Percentiles rank a stretch among this genome's conserved stretches.
Evolutionary conservation across 2,113 vertebrate species (phyloP).

Genomic region (Emydocephalus ijimae): DNA sequence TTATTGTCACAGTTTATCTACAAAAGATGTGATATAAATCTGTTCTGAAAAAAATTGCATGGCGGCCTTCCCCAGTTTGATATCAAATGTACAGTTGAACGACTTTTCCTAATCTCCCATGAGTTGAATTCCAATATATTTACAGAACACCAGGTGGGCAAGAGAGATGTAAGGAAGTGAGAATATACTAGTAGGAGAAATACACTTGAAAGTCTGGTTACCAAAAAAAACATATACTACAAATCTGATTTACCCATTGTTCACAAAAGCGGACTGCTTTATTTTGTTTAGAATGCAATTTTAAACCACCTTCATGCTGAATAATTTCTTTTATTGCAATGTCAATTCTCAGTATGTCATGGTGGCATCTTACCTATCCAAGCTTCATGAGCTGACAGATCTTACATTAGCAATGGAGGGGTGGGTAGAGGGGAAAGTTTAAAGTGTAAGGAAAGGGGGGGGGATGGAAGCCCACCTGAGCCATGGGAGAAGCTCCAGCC

Average conservation of each 20-base stretch:
- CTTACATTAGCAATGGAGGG: no score
- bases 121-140: neutral
- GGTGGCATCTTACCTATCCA: no score
- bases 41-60: neutral
- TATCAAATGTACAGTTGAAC: neutral
- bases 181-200: neutral
- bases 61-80: neutral
- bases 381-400: no score
- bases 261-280: neutral
- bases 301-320: neutral
- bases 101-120: neutral
- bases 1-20: neutral
- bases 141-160: neutral
- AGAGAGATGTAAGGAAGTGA: neutral
- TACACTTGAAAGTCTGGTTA: neutral
- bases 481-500: neutral
- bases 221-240: neutral
- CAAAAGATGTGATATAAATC: neutral
- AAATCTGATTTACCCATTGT: neutral
- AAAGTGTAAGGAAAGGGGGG: neutral
- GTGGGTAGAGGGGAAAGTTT: no score
- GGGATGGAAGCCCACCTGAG: neutral
- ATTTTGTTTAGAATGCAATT: neutral
- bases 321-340: neutral
- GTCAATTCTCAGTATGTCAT: neutral